Base-by-base conservation (phyloP, 2,797 vertebrate species). In the Lepidocolaptes lacrymiger region DNA sequence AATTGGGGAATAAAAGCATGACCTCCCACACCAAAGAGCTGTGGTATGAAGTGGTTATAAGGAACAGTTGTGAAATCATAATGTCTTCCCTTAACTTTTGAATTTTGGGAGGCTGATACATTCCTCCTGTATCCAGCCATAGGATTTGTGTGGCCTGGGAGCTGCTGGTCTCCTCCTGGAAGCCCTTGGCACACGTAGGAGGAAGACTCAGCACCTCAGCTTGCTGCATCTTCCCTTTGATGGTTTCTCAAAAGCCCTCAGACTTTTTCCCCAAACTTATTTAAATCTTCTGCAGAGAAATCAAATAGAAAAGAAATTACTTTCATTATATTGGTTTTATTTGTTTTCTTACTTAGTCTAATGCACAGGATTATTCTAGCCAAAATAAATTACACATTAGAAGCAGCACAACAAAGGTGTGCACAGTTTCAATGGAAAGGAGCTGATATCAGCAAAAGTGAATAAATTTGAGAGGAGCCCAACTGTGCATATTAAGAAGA, bases 291-390 rank as follows among this genome's bases (percentile, higher is more conserved):
- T 32, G 17, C 46, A 11, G 59, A 56, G 56, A 93, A 96, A 86
- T 85, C 36, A 93, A 93, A 83, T n/a, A 68, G 41, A 55, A 77
- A 88, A 88, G 34, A 81, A 93, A 94, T 89, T 37, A 12, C 61
- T 90, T 93, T 87, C 61, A 75, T 94, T 89, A 74, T 75, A 61
- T 62, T 59, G 76, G 66, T 23, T 92, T 92, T 92, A 23, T 92
- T 95, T 95, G 91, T 92, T 91, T 95, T 90, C 85, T 88, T 68
- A 44, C 75, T 91, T 72, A 78, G 36, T 36, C 76, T 89, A 92
- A 75, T 85, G 58, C 74, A 52, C 48, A 55, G 48, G 59, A 86
- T 92, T 95, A 58, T 93, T 88, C 68, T 76, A 13, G 5, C 59
- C 62, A 52, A 88, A 93, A 79, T 48, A 85, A 91, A 91, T 95